These are phyloP conservation scores for Athalia rosae DNA, from an alignment of 2,888 invertebrate species.

Conservation along the genomic window DNA sequence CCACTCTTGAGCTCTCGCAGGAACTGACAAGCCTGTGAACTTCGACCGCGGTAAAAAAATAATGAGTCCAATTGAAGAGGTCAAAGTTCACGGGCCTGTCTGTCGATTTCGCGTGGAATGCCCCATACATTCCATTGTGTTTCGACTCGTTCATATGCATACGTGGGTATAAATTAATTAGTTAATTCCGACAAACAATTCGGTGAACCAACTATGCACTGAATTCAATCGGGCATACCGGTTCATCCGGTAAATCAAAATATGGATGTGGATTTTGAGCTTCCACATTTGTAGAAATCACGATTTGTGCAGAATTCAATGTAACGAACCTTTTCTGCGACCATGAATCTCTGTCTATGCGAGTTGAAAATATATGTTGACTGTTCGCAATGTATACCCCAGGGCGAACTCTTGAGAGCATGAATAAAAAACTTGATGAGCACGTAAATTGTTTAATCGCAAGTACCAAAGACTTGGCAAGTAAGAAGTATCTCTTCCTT, in stretches of 20 bases:
- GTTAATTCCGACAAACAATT: background rate
- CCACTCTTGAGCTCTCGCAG: no score
- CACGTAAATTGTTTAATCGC: no score
- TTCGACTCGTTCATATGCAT: background rate
- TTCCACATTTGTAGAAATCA: background rate
- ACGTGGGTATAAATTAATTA: background rate
- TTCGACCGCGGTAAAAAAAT: no score
- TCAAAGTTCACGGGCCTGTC: no score
- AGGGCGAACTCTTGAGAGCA: no score
- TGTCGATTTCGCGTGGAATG: conserved; percentile 2
- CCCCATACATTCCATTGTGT: background rate
- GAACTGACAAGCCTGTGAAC: no score
- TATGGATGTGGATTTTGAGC: background rate
- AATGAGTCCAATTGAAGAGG: no score
- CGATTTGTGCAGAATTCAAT: background rate
- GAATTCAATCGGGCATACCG: conserved; percentile 25
- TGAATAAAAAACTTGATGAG: no score
- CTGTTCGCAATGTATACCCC: no score
- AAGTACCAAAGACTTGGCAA: no score
- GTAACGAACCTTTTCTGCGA: background rate
- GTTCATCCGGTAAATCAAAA: conserved; percentile 8
- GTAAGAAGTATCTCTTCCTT: no score
- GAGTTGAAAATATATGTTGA: no score
- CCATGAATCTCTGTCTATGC: background rate
- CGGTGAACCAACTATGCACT: background rate